Evolutionary conservation across 2,113 vertebrate genomes (phyloP).

Genomic region (Rhadina sibilatrix): DNA sequence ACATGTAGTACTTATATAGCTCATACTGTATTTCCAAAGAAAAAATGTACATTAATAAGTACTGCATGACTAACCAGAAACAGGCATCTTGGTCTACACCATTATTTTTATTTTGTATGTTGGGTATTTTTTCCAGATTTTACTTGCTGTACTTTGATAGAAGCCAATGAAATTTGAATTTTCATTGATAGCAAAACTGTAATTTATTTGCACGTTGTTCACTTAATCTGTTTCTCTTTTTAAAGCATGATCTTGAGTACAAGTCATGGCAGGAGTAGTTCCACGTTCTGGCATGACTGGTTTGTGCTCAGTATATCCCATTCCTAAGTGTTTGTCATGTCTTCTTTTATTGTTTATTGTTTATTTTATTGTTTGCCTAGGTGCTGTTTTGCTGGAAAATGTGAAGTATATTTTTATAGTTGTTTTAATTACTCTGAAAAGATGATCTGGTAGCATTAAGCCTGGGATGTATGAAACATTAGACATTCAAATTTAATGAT

Average conservation of each 20-base stretch:
- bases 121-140: not conserved
- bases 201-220: not conserved
- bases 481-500: not conserved
- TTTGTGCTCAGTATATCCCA: not conserved
- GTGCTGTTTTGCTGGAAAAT: not conserved
- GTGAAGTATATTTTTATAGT: not conserved
- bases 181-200: not conserved
- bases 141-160: not conserved
- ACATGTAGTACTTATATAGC: not conserved
- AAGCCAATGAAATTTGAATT: not conserved
- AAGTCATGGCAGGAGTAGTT: not conserved
- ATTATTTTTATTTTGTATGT: not conserved
- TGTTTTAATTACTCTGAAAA: not conserved
- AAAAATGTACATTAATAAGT: not conserved
- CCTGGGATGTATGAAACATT: not conserved
- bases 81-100: not conserved
- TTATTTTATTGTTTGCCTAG: not conserved
- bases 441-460: not conserved
- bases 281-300: not conserved
- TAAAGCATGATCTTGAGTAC: not conserved
- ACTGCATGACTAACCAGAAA: not conserved
- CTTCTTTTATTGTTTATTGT: not conserved
- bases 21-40: not conserved
- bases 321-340: not conserved
- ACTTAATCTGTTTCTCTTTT: not conserved